Percentiles rank a stretch among this genome's conserved stretches.
Conservation (phyloP, 2,888 invertebrate species). For the Patella depressa region DNA sequence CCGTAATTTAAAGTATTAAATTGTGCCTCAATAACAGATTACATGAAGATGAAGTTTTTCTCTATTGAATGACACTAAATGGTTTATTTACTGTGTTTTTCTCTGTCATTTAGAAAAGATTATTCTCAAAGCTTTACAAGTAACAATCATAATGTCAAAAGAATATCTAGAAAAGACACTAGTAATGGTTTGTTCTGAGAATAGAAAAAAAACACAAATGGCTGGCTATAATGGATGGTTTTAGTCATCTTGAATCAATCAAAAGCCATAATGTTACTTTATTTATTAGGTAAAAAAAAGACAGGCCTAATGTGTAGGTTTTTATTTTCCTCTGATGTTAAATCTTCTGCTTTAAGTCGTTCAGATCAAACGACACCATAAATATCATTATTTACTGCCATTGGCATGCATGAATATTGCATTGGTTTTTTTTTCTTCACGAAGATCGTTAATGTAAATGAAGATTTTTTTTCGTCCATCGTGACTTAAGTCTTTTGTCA, state of each 20-base stretch:
- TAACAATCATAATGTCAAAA: constrained; percentile 9
- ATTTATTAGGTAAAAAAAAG: neutral
- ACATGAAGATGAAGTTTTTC: neutral
- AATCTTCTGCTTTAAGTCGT: neutral
- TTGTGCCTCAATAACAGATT: no score
- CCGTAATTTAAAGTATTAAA: no score
- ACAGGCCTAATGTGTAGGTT: neutral
- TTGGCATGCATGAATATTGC: neutral
- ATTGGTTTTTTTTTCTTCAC: neutral
- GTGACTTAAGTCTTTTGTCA: no score
- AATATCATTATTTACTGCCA: neutral
- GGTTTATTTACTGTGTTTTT: neutral
- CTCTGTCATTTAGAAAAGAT: neutral
- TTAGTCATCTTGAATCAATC: neutral
- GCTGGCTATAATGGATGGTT: neutral
- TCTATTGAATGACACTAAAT: neutral
- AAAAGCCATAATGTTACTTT: neutral
- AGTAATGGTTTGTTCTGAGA: neutral
- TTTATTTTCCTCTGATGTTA: neutral
- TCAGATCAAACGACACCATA: neutral
- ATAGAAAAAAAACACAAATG: neutral
- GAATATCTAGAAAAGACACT: neutral
- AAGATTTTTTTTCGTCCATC: neutral
- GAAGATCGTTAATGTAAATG: neutral
- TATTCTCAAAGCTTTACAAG: neutral